Percentiles rank a stretch among this genome's conserved stretches.
These are phyloP conservation scores for Amia ocellicauda DNA, from an alignment of 2,113 vertebrate genomes.

Conservation along the genomic window DNA sequence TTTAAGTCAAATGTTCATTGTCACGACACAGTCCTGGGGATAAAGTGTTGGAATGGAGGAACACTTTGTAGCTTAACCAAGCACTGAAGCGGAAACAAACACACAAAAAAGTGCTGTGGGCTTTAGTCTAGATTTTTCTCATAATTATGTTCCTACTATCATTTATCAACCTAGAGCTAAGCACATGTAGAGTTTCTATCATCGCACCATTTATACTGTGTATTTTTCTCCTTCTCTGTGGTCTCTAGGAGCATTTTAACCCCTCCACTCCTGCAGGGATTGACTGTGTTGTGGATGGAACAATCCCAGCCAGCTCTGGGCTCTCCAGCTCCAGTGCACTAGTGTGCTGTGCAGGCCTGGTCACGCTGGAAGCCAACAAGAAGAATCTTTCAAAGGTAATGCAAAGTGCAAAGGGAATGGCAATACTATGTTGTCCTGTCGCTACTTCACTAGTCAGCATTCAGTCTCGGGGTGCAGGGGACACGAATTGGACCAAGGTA, in stretches of 20 bases:
- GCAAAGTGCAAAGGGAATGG: no score
- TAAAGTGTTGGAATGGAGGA: no score
- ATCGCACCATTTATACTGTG: slow-evolving; percentile 35
- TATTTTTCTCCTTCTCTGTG: slow-evolving; percentile 34
- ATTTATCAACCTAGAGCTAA: slow-evolving; percentile 19
- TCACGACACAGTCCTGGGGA: no score
- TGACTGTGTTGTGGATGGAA: slow-evolving; percentile 90
- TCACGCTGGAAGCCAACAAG: slow-evolving; percentile 78
- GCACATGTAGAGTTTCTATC: slow-evolving; percentile 34
- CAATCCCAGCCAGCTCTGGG: slow-evolving; percentile 87
- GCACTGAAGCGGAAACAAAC: no score
- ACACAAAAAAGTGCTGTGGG: no score
- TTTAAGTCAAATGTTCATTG: background rate
- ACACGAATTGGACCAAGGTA: no score
- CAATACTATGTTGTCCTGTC: no score
- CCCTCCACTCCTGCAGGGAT: slow-evolving; percentile 73
- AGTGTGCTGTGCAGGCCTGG: slow-evolving; percentile 89
- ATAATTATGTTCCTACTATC: background rate
- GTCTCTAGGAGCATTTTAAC: slow-evolving; percentile 80
- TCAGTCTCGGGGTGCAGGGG: no score
- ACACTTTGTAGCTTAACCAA: no score
- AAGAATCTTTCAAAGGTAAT: slow-evolving; percentile 87
- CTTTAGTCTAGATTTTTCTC: no score
- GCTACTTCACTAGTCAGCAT: no score
- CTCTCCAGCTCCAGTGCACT: slow-evolving; percentile 94